phyloP scores from a whole-genome alignment of 2,797 vertebrate species.

The Eurystomus glaucurus region DNA sequence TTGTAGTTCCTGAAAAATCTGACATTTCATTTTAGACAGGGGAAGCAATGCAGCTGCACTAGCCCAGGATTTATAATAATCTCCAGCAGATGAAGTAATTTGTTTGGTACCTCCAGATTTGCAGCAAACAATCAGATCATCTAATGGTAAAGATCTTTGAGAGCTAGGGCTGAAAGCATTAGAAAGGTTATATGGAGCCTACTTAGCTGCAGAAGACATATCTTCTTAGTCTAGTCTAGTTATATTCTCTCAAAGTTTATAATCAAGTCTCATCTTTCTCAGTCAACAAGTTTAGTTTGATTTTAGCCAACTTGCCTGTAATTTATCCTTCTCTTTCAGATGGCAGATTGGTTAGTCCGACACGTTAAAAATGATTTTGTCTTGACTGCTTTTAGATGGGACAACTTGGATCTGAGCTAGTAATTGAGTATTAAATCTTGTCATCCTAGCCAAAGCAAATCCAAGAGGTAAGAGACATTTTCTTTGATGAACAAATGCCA shows the following conservation, averaged over 20 bases:
- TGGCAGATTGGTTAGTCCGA: not conserved
- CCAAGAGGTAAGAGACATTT: not conserved
- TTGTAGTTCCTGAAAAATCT: rapidly evolving
- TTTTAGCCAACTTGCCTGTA: not conserved
- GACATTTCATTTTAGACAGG: not conserved
- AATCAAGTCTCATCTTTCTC: not conserved
- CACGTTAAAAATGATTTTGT: not conserved
- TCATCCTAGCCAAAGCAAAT: not conserved
- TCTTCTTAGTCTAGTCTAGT: not conserved
- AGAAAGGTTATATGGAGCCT: not conserved
- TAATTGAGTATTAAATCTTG: not conserved
- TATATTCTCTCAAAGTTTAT: not conserved
- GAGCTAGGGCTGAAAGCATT: not conserved
- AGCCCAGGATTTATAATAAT: not conserved
- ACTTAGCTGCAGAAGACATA: not conserved
- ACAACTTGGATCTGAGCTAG: not conserved
- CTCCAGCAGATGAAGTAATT: not conserved
- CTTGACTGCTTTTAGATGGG: not conserved
- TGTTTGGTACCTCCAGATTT: not conserved
- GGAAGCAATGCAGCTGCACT: not conserved
- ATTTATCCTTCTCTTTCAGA: not conserved
- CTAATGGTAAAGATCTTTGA: not conserved
- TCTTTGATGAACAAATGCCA: not conserved
- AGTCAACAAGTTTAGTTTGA: not conserved
- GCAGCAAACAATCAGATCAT: not conserved